A percentile compares a stretch with the other conserved stretches of the same genome.
Evolutionary conservation across 2,113 vertebrate species (phyloP).

Genomic region (Brachypteracias leptosomus): DNA sequence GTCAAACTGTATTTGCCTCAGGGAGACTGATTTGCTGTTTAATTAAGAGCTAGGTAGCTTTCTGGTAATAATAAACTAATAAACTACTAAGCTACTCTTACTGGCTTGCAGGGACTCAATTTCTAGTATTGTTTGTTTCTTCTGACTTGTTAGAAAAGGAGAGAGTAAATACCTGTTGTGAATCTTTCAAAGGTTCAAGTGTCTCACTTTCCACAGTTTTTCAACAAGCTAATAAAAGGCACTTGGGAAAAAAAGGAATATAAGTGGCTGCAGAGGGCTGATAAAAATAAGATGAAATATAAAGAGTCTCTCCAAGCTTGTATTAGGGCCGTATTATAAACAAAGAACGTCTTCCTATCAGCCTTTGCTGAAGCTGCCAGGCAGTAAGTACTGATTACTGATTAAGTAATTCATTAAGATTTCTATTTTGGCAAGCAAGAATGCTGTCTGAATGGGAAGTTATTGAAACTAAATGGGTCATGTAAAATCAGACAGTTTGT

Average conservation of each 20-base stretch:
- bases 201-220: neutral
- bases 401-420: conserved; percentile 39
- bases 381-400: neutral
- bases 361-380: neutral
- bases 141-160: neutral
- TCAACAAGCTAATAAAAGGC: neutral
- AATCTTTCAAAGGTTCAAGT: neutral
- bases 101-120: neutral
- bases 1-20: neutral
- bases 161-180: neutral
- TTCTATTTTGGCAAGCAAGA: conserved; percentile 12
- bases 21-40: neutral
- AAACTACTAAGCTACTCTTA: neutral
- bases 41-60: neutral
- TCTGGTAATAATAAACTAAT: neutral
- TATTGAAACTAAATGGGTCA: conserved; percentile 12
- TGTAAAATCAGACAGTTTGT: neutral
- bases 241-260: neutral
- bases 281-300: neutral
- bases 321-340: neutral
- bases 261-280: neutral
- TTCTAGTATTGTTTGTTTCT: neutral
- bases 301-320: neutral
- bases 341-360: neutral
- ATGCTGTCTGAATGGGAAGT: neutral